Evolutionary conservation across 1,140 invertebrate species (phyloP).

Genomic region (Drosophila gunungcola): DNA sequence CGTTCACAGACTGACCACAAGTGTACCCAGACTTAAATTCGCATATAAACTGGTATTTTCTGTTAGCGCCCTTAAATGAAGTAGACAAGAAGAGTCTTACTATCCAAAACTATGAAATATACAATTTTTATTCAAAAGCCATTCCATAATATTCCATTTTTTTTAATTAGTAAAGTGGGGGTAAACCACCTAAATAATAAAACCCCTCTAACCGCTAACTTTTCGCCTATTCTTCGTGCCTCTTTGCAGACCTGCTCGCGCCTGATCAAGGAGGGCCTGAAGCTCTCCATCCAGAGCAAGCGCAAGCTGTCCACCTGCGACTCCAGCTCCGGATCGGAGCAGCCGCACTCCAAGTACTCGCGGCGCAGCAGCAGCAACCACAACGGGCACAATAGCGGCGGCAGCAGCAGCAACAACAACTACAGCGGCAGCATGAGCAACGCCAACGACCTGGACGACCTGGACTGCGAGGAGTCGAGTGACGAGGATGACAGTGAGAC

Average conservation of each 20-base stretch:
- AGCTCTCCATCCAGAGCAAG: slow-evolving; percentile 95
- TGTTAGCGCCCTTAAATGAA: no score
- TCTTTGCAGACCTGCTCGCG: slow-evolving; percentile 91
- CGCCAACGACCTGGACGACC: slow-evolving; percentile 51
- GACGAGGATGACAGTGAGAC: slow-evolving; percentile 81
- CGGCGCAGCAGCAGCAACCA: slow-evolving; percentile 40
- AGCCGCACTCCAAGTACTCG: slow-evolving; percentile 84
- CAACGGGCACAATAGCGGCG: slow-evolving; percentile 15
- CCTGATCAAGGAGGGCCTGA: slow-evolving; percentile 95
- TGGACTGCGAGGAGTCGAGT: slow-evolving; percentile 72
- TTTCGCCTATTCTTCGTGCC: slow-evolving; percentile 24
- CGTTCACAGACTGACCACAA: no score
- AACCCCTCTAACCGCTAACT: slow-evolving; percentile 12
- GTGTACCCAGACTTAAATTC: no score
- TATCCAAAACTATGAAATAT: no score
- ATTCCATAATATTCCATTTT: no score
- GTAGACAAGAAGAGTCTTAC: no score
- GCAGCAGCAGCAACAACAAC: slow-evolving; percentile 14
- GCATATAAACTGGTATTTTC: no score
- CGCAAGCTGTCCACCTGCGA: slow-evolving; percentile 90
- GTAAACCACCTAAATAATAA: neutral
- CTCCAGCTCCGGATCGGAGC: slow-evolving; percentile 86
- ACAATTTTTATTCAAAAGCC: no score
- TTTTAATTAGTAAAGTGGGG: no score
- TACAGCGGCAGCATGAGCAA: slow-evolving; percentile 31